Evolutionary conservation across 1,140 invertebrate genomes (phyloP).

Genomic region (Drosophila athabasca): DNA sequence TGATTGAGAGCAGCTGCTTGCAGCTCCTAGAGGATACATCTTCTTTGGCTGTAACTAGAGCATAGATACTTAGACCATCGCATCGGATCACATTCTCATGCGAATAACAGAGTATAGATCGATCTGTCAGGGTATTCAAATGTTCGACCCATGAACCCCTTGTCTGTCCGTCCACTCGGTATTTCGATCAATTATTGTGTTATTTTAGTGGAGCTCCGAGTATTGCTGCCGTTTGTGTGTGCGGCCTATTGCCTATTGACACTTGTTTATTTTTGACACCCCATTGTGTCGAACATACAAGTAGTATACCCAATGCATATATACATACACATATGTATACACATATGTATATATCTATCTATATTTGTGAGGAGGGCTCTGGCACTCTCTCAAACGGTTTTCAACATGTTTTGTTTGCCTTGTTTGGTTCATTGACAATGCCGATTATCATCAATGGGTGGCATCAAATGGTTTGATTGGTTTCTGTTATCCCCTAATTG

Average conservation of each 20-base stretch:
- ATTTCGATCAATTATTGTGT: constrained; percentile 49
- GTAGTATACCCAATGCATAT: neutral
- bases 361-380: constrained; percentile 10
- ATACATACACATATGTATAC: neutral
- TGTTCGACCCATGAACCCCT: too few relatives aligned
- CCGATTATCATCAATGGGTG: constrained; percentile 36
- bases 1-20: too few relatives aligned
- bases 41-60: too few relatives aligned
- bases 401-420: constrained; percentile 26
- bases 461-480: constrained; percentile 41
- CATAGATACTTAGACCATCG: too few relatives aligned
- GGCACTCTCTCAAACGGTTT: neutral
- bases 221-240: constrained; percentile 1
- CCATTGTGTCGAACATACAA: constrained; percentile 38
- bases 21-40: too few relatives aligned
- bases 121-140: too few relatives aligned
- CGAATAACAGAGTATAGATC: too few relatives aligned
- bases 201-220: constrained; percentile 50
- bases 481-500: constrained; percentile 40
- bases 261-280: constrained; percentile 78
- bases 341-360: neutral
- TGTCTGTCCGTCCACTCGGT: neutral
- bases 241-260: constrained; percentile 70
- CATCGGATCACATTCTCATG: too few relatives aligned
- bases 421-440: constrained; percentile 11